A percentile compares a stretch with the other conserved stretches of the same genome.
Evolutionary conservation across 2,113 vertebrate species (phyloP).

Genomic region (Echinops telfairi): DNA sequence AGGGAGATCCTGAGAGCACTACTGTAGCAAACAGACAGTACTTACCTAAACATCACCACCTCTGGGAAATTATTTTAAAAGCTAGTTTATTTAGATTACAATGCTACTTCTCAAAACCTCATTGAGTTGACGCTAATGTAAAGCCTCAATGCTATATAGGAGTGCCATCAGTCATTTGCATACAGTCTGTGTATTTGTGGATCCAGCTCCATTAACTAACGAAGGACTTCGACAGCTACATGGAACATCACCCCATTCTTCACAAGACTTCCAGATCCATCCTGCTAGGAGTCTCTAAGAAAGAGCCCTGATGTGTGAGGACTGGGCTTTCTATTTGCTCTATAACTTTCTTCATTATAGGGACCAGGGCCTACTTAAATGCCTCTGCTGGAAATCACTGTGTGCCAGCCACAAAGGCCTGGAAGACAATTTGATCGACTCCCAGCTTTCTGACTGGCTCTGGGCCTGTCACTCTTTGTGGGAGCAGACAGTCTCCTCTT

Average conservation of each 20-base stretch:
- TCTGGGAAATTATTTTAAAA: background rate
- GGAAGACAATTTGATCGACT: background rate
- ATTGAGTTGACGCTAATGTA: no score
- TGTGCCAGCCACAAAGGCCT: background rate
- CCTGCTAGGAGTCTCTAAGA: background rate
- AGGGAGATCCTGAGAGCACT: background rate
- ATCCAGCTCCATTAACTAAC: slow-evolving; percentile 41
- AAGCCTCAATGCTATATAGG: background rate
- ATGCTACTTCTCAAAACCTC: no score
- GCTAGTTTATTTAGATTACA: no score
- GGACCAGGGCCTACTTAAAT: background rate
- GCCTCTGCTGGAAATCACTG: slow-evolving; percentile 14
- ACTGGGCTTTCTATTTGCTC: background rate
- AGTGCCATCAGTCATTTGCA: slow-evolving; percentile 18
- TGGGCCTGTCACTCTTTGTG: no score
- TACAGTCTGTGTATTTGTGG: background rate
- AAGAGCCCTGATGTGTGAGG: background rate
- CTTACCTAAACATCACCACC: background rate
- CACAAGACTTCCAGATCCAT: background rate
- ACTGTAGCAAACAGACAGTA: background rate
- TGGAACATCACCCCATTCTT: background rate
- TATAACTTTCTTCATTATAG: background rate
- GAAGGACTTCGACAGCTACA: background rate
- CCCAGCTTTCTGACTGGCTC: background rate
- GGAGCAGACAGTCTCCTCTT: no score